These are phyloP conservation scores for Hippopotamyrus pictus DNA, from an alignment of 2,797 vertebrate species.

Conservation along the genomic window DNA sequence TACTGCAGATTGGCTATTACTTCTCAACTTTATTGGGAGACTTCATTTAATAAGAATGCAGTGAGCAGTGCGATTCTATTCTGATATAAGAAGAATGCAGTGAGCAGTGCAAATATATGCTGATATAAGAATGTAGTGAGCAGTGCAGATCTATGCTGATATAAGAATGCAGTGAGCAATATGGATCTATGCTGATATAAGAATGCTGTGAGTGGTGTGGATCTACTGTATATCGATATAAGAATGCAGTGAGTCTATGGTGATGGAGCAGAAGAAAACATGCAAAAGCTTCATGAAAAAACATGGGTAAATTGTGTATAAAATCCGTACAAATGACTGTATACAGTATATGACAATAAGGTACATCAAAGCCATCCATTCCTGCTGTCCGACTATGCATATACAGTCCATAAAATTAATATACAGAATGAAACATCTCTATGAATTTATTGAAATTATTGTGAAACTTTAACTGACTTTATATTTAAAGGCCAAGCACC, in stretches of 20 bases:
- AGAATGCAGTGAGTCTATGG: background rate
- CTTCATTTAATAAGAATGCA: background rate
- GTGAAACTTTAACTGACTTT: background rate
- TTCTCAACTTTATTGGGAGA: background rate
- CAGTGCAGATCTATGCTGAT: background rate
- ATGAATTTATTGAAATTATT: background rate
- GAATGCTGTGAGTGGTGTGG: background rate
- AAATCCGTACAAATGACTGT: background rate
- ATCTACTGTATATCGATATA: background rate
- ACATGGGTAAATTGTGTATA: background rate
- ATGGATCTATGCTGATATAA: background rate
- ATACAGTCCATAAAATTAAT: background rate
- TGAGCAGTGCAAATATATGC: background rate
- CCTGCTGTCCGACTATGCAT: background rate
- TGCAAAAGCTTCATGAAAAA: background rate
- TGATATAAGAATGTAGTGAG: background rate
- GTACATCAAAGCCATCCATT: background rate
- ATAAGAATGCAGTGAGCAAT: background rate
- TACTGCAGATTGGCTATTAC: background rate
- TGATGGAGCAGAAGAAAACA: background rate
- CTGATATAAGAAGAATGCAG: background rate
- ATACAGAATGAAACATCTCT: background rate
- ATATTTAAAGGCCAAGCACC: background rate
- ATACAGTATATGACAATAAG: background rate
- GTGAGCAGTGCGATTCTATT: background rate